Base-by-base conservation (phyloP, 1,140 invertebrate genomes). In the Cydia splendana region DNA sequence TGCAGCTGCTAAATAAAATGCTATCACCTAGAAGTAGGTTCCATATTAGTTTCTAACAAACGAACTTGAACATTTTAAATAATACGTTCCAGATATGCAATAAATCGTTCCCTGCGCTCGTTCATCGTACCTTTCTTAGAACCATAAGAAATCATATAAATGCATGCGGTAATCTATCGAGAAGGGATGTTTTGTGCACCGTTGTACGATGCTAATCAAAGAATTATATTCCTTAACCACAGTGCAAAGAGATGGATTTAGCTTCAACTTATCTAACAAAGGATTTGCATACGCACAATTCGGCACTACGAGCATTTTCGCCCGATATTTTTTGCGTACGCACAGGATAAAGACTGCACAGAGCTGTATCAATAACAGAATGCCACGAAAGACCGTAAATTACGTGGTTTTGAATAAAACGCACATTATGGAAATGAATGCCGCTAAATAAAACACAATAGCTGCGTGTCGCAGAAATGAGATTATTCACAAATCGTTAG, bases 261-360 rank as follows among this genome's bases (percentile, higher is more conserved):
- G 67, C 65, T 57, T 18, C 6, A 1, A 30, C 13, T 28, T 15
- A 18, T 51, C 24, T 48, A 48, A 81, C 76, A 80, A 82, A 78
- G 75, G 75, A 80, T 82, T 82, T 82, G 81, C 81, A 82, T 82
- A 82, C 71, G 38, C 65, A 51, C 51, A 48, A 75, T 28, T 20
- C 34, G 67, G 20, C 24, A 53, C 76, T 80, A 34, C 34, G 34
- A 34, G 34, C 6, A 76, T 80, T 77, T 80, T 75, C 78, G 75
- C 30, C 13, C 42, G 73, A 79, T 48, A 57, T 38, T 77, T 81
- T 75, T 79, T 80, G 75, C 77, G 13, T 18, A 38, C 28, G 18
- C 30, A 30, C 65, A 12, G 28, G 28, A 24, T 6, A 34, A 24
- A 62, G 7, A 20, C 24, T 12, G 15, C 71, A 30, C 4, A 51